A percentile compares a stretch with the other conserved stretches of the same genome.
phyloP scores from a whole-genome alignment of 2,113 vertebrate species.

The Hippocampus mohnikei region DNA sequence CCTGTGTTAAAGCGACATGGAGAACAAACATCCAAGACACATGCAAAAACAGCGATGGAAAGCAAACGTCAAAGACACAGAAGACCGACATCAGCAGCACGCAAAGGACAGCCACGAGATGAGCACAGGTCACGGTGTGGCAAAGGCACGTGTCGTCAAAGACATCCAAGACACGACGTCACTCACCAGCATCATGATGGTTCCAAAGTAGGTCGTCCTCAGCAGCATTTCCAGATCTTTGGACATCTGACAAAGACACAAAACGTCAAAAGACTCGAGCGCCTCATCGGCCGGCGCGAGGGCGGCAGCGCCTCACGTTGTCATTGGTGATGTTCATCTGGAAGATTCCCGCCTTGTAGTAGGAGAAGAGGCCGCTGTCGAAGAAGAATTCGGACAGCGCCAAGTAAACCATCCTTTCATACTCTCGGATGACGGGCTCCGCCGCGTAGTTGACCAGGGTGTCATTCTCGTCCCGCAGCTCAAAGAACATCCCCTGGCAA shows the following conservation, averaged over 20 bases:
- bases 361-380: conserved; percentile 84
- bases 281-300: no score
- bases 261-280: background rate
- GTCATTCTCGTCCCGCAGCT: conserved; percentile 62
- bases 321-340: conserved; percentile 77
- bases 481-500: conserved; percentile 87
- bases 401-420: conserved; percentile 88
- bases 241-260: conserved; percentile 75
- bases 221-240: conserved; percentile 87
- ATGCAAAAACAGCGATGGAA: no score
- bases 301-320: conserved; percentile 65
- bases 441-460: conserved; percentile 75
- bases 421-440: conserved; percentile 79
- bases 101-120: no score
- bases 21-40: no score
- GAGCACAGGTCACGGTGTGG: no score
- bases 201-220: conserved; percentile 87
- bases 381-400: conserved; percentile 94
- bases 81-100: no score
- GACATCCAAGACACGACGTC: no score
- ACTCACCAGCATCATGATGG: conserved; percentile 84
- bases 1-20: no score
- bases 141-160: no score
- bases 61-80: no score
- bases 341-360: conserved; percentile 81